A percentile compares a stretch with the other conserved stretches of the same genome.
Evolutionary conservation across 1,140 invertebrate species (phyloP).

Genomic region (Pomacea maculata): DNA sequence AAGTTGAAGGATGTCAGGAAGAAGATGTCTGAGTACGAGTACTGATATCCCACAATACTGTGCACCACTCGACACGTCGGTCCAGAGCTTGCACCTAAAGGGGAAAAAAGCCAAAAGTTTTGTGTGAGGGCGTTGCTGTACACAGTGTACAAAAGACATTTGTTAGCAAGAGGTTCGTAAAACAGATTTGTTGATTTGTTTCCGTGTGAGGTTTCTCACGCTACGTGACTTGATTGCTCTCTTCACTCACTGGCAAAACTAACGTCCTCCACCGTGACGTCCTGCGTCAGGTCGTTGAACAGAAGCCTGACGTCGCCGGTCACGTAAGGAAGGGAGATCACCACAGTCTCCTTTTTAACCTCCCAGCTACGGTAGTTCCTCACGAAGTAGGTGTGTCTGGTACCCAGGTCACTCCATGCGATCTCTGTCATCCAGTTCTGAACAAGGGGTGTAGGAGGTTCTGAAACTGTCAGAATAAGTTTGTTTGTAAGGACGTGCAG

Average conservation of each 20-base stretch:
- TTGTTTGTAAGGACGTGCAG: no score
- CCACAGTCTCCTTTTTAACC: background rate
- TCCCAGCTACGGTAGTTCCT: background rate
- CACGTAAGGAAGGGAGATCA: conserved; percentile 3
- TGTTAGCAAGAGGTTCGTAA: background rate
- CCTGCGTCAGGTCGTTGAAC: conserved; percentile 2
- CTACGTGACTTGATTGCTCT: background rate
- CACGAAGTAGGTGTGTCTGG: background rate
- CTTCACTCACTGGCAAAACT: background rate
- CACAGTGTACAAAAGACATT: background rate
- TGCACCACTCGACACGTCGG: background rate
- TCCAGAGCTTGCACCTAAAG: background rate
- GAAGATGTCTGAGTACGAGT: conserved; percentile 1
- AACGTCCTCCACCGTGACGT: conserved; percentile 6
- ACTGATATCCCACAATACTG: background rate
- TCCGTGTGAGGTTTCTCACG: no score
- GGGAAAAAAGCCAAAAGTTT: background rate
- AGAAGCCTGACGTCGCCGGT: conserved; percentile 8
- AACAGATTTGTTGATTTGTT: background rate
- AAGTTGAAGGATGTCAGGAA: conserved; percentile 10
- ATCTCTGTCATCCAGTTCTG: conserved; percentile 9
- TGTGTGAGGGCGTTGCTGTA: background rate
- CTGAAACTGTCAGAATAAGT: background rate
- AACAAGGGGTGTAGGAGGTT: background rate
- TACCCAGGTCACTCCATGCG: conserved; percentile 2